These are phyloP conservation scores for Candidula unifasciata DNA, from an alignment of 2,888 invertebrate species.

Conservation along the genomic window DNA sequence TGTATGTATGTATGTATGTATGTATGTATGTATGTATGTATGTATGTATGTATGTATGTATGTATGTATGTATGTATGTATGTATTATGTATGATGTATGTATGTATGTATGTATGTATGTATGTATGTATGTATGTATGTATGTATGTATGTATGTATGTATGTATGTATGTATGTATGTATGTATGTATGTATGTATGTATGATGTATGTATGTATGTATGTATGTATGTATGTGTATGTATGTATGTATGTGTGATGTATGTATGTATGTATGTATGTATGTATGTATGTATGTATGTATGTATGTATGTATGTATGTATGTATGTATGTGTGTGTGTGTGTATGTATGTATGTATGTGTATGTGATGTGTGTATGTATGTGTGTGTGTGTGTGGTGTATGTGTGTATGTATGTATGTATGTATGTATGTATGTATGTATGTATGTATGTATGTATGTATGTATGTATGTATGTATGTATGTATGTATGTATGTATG, in stretches of 20 bases:
- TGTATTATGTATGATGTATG: too few species aligned
- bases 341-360: neutral
- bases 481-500: neutral
- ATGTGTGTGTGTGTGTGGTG: neutral
- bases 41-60: neutral
- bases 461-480: too few species aligned
- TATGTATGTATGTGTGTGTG: neutral
- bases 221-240: too few species aligned
- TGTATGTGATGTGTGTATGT: neutral
- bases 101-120: slow-evolving; percentile 37
- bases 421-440: slow-evolving; percentile 32
- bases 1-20: too few species aligned
- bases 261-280: too few species aligned
- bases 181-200: too few species aligned
- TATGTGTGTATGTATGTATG: neutral
- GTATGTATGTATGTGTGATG: too few species aligned
- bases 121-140: slow-evolving; percentile 1
- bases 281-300: slow-evolving; percentile 33
- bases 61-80: slow-evolving; percentile 27
- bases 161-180: neutral
- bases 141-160: neutral
- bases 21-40: too few species aligned
- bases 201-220: too few species aligned
- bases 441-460: slow-evolving; percentile 5
- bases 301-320: neutral